Base-by-base conservation (phyloP, 2,888 invertebrate genomes). In the Sinotaia quadrata region DNA sequence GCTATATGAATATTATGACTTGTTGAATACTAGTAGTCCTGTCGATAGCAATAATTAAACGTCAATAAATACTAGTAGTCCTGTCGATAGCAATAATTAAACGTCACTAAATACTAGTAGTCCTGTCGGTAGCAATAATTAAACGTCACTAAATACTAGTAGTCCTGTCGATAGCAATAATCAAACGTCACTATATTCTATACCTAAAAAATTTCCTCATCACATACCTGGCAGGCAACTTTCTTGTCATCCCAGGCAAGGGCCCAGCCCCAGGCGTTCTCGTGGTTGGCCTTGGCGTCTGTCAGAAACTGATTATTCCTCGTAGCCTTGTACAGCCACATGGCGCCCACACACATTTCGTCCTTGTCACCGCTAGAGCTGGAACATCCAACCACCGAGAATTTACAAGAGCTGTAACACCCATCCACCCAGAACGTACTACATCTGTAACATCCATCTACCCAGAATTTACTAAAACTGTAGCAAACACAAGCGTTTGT, bases 211-310 rank as follows among this genome's bases (percentile, higher is more conserved):
- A 27, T 10, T n/a, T 10, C 12, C 4, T 15, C 8, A 37, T 2
- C 18, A 0, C 65, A 47, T 58, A 81, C 78, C 73, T 76, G 72
- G 56, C 74, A 76, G n/a, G 75, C 81, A 21, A 76, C 74, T 21
- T 67, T 70, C 67, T 81, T 82, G 71, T 82, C 81, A 36, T 84
- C 82, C 85, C 85, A 86, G 12, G 78, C 78, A 18, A 82, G 74
- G 5, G 78, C 82, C 82, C 82, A 82, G 1, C 77, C 73, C 75
- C 69, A 63, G 21, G 63, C 72, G 29, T 21, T 59, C 41, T 73
- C 74, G 54, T 75, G 74, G 74, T 73, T 79, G 2, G 70, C 67
- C 62, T 81, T 75, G 31, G 84, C 84, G n/a, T 81, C 79, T 10
- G 69, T 56, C 15, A 84, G 73, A 67, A 84, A 85, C 15, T 62